Percentiles rank a stretch among this genome's conserved stretches.
Evolutionary conservation across 2,888 invertebrate species (phyloP).

Genomic region (Diogma glabrata): DNA sequence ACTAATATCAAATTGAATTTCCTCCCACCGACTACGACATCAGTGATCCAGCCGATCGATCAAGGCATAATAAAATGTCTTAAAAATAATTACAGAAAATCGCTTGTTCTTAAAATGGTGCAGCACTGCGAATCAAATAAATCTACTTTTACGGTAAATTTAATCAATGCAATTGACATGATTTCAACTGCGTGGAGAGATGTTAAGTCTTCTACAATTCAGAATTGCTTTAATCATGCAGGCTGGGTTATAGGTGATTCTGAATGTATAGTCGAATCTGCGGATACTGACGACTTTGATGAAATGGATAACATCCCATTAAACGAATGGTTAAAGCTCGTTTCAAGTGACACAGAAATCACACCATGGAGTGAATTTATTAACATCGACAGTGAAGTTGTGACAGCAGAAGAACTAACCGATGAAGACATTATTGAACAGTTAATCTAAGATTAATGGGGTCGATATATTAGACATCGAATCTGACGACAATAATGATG

Average conservation of each 20-base stretch:
- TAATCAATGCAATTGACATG: not conserved
- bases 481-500: no score
- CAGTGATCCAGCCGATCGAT: not conserved
- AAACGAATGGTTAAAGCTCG: not conserved
- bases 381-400: not conserved
- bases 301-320: not conserved
- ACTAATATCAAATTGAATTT: not conserved
- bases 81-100: no score
- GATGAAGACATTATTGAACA: not conserved
- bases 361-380: not conserved
- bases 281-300: not conserved
- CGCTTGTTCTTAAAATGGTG: not conserved
- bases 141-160: not conserved
- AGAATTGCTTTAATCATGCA: not conserved
- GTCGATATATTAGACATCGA: no score
- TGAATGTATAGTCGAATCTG: not conserved
- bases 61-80: conserved; percentile 1
- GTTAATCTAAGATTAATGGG: no score
- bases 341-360: not conserved
- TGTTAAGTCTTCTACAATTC: not conserved
- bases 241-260: not conserved
- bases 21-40: no score
- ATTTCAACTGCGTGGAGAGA: not conserved
- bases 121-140: not conserved
- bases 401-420: not conserved